Evolutionary conservation across 2,113 vertebrate species (phyloP).

Genomic region (Mastomys natalensis): DNA sequence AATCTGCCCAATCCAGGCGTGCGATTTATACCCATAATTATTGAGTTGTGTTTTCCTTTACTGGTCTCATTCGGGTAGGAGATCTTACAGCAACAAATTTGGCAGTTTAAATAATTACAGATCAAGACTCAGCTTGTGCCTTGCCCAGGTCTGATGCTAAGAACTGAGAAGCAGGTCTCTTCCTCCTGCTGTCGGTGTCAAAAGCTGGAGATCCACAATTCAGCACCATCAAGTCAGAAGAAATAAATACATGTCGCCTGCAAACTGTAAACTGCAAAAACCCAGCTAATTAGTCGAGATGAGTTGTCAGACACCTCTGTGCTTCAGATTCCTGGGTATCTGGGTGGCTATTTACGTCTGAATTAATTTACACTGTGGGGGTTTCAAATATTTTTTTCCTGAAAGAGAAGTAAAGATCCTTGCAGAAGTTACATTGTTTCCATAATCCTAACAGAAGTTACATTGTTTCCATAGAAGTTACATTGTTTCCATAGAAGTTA

Average conservation of each 20-base stretch:
- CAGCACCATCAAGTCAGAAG: neutral
- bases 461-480: no score
- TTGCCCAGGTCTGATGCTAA: neutral
- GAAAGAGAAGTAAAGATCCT: conserved; percentile 45
- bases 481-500: no score
- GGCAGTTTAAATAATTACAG: no score
- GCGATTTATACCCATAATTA: no score
- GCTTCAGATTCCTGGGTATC: conserved; percentile 65
- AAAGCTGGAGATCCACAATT: neutral
- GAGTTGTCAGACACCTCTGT: conserved; percentile 68
- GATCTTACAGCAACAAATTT: no score
- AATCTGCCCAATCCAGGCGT: no score
- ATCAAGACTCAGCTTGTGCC: neutral
- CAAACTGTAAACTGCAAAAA: conserved; percentile 23
- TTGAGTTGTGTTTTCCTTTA: no score
- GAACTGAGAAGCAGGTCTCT: neutral
- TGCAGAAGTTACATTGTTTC: neutral
- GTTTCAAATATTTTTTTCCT: conserved; percentile 27
- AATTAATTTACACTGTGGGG: conserved; percentile 53
- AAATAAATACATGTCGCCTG: neutral
- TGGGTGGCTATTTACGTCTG: conserved; percentile 62
- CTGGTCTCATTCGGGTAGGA: no score
- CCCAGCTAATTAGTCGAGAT: conserved; percentile 60
- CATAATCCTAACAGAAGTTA: no score
- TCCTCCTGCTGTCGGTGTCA: neutral